Percentiles rank a stretch among this genome's conserved stretches.
Conservation (phyloP, 1,140 invertebrate species). For the Coelopa frigida region DNA sequence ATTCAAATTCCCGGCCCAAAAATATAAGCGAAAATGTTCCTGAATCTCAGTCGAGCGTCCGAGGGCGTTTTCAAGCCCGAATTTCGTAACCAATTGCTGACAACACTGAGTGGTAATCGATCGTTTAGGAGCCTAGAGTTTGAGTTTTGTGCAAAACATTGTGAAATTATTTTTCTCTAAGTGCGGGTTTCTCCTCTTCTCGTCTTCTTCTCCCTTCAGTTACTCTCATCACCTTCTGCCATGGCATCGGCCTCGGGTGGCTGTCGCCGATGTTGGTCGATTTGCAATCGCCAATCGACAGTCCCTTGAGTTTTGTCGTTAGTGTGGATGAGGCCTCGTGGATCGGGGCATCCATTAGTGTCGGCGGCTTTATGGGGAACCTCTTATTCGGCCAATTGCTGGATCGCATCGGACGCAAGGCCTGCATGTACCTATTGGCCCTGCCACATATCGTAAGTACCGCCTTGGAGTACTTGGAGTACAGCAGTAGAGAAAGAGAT, state of each 20-base stretch:
- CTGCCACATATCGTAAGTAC: conserved; percentile 33
- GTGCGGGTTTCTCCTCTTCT: neutral
- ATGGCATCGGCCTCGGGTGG: conserved; percentile 47
- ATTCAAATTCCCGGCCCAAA: neutral
- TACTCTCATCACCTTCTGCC: conserved; percentile 43
- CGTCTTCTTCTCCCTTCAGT: conserved; percentile 25
- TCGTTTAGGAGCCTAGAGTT: too few relatives aligned
- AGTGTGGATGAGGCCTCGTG: conserved; percentile 35
- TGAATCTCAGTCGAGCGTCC: conserved; percentile 18
- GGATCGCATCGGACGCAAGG: conserved; percentile 42
- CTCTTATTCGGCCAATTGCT: conserved; percentile 36
- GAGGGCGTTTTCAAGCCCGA: conserved; percentile 23
- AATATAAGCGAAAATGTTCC: conserved; percentile 18
- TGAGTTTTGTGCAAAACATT: too few relatives aligned
- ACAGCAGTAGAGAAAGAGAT: neutral
- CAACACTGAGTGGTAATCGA: conserved; percentile 35
- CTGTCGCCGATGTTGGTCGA: conserved; percentile 43
- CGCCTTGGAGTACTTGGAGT: neutral
- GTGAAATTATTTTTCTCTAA: too few relatives aligned
- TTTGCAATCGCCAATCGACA: conserved; percentile 28
- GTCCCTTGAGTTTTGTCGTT: conserved; percentile 32
- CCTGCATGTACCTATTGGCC: conserved; percentile 27
- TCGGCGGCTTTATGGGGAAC: conserved; percentile 37
- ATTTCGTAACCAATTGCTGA: conserved; percentile 28
- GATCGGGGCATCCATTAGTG: conserved; percentile 33